Evolutionary conservation across 2,113 vertebrate genomes (phyloP).

Genomic region (Gracilinanus agilis): DNA sequence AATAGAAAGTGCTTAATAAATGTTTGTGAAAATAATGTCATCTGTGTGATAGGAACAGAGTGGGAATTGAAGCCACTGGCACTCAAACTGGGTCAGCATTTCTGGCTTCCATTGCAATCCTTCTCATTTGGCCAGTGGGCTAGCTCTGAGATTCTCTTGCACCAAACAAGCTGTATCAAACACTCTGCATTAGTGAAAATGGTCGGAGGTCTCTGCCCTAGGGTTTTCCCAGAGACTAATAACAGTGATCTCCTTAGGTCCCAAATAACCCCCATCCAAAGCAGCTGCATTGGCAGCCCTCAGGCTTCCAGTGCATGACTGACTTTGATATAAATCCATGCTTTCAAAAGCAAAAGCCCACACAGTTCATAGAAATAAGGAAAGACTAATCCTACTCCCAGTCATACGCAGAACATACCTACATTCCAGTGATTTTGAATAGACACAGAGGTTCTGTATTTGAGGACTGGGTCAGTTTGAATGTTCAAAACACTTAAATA

Average conservation of each 20-base stretch:
- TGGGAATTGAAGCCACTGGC: not conserved
- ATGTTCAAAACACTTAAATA: conserved; percentile 31
- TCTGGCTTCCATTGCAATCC: not conserved
- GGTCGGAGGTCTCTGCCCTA: not conserved
- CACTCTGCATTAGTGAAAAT: not conserved
- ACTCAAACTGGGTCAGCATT: not conserved
- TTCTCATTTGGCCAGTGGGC: not conserved
- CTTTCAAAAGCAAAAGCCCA: not conserved
- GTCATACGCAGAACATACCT: conserved; percentile 4
- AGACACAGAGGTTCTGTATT: not conserved
- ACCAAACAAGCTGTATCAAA: not conserved
- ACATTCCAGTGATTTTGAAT: conserved; percentile 9
- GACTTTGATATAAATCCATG: conserved; percentile 23
- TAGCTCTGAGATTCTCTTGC: not conserved
- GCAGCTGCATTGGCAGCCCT: conserved; percentile 1
- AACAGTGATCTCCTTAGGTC: not conserved
- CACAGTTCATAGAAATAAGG: conserved; percentile 5
- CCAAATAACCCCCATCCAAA: not conserved
- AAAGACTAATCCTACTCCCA: not conserved
- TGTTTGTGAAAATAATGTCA: not conserved
- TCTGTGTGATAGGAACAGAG: not conserved
- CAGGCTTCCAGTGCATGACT: not conserved
- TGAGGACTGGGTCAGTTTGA: conserved; percentile 19
- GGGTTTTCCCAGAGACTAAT: not conserved
- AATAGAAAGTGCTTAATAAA: not conserved